Percentiles rank a stretch among this genome's conserved stretches.
Evolutionary conservation across 2,113 vertebrate genomes (phyloP).

Genomic region (Pionites leucogaster): DNA sequence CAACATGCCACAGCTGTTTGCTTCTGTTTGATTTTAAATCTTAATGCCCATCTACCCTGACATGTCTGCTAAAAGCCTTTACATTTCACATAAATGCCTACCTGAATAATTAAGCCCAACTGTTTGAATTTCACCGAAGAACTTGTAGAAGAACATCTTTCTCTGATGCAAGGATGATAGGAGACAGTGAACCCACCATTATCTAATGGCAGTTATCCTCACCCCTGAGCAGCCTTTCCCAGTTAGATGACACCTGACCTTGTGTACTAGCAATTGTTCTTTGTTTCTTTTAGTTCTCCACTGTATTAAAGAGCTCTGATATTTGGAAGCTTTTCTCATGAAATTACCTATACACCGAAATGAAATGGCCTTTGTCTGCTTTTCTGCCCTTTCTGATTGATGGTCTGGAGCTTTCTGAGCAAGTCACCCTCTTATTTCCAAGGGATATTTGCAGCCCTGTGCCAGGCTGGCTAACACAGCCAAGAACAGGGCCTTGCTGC

Average conservation of each 20-base stretch:
- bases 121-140: background rate
- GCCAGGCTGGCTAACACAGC: background rate
- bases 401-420: background rate
- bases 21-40: background rate
- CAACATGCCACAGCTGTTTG: background rate
- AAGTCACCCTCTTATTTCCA: background rate
- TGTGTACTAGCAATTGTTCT: background rate
- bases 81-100: background rate
- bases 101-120: background rate
- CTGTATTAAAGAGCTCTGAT: background rate
- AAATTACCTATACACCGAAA: background rate
- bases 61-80: background rate
- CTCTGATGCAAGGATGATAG: background rate
- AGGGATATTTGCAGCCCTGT: background rate
- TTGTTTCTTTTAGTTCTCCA: background rate
- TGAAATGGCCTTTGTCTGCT: background rate
- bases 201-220: fast-evolving
- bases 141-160: background rate
- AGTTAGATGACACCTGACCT: background rate
- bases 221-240: background rate
- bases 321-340: background rate
- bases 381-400: background rate
- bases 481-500: background rate
- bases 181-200: background rate
- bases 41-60: background rate